These are phyloP conservation scores for Coreoperca whiteheadi DNA, from an alignment of 2,113 vertebrate species.

Conservation along the genomic window DNA sequence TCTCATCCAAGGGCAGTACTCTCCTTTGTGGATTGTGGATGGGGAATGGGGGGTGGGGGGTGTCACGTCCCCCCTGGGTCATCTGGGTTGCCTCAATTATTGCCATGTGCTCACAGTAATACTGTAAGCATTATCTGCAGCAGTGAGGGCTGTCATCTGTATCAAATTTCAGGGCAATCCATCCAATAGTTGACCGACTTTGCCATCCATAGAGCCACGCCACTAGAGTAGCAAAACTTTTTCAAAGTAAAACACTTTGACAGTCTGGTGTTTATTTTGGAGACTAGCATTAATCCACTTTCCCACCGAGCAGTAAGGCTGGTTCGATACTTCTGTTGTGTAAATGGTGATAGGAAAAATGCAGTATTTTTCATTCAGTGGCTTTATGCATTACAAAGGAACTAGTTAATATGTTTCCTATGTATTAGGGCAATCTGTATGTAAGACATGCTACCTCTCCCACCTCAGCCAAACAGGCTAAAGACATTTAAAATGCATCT, in stretches of 20 bases:
- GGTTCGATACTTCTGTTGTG: background rate
- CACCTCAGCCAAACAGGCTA: background rate
- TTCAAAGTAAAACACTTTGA: background rate
- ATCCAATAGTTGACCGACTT: background rate
- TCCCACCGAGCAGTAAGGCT: background rate
- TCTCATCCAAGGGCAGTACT: constrained; percentile 7
- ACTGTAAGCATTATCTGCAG: background rate
- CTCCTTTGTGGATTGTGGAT: too few relatives aligned
- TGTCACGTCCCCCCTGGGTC: too few relatives aligned
- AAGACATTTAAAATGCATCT: constrained; percentile 54
- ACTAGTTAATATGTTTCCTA: background rate
- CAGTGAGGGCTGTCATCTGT: background rate
- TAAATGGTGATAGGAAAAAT: background rate
- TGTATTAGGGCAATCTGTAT: constrained; percentile 19
- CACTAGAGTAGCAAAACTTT: background rate
- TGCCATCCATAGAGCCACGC: background rate
- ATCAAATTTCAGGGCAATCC: background rate
- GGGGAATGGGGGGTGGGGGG: too few relatives aligned
- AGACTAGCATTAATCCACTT: background rate
- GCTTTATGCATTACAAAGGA: background rate
- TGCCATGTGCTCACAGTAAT: background rate
- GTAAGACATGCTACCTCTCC: background rate
- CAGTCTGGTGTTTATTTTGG: background rate
- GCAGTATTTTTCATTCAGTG: background rate
- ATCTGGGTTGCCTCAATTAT: background rate